phyloP scores from a whole-genome alignment of 2,113 vertebrate species.

The Condylura cristata region DNA sequence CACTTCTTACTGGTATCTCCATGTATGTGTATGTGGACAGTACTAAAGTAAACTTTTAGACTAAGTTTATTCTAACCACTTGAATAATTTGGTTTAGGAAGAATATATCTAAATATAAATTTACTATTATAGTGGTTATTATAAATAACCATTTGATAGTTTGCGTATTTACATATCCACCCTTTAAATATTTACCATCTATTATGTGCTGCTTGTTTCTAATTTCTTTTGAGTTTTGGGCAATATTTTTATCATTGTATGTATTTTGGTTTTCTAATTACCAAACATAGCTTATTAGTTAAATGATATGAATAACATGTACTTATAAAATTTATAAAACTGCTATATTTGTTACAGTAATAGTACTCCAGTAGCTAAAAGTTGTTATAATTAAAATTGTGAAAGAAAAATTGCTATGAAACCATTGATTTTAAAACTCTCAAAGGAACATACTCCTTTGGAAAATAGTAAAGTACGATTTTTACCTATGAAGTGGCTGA shows the following conservation, averaged over 20 bases:
- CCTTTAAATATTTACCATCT: not conserved
- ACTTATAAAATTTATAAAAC: not conserved
- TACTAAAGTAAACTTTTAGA: not conserved
- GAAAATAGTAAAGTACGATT: not conserved
- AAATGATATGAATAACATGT: not conserved
- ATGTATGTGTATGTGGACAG: not conserved
- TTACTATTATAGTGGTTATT: not conserved
- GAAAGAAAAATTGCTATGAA: not conserved
- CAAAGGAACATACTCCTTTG: not conserved
- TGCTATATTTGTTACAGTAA: not conserved
- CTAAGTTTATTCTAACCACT: not conserved
- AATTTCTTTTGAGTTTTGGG: not conserved
- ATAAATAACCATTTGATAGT: not conserved
- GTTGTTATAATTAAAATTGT: not conserved
- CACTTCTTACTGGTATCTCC: not conserved
- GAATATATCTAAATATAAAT: not conserved
- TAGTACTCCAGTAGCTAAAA: not conserved
- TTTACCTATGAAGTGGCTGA: conserved; percentile 11
- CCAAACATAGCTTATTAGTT: not conserved
- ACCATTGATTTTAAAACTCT: not conserved
- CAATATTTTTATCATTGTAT: not conserved
- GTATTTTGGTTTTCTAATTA: not conserved
- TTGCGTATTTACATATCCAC: not conserved
- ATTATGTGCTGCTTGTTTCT: no score
- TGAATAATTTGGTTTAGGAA: not conserved